phyloP scores from a whole-genome alignment of 2,797 vertebrate species.

The Hippopotamyrus pictus region DNA sequence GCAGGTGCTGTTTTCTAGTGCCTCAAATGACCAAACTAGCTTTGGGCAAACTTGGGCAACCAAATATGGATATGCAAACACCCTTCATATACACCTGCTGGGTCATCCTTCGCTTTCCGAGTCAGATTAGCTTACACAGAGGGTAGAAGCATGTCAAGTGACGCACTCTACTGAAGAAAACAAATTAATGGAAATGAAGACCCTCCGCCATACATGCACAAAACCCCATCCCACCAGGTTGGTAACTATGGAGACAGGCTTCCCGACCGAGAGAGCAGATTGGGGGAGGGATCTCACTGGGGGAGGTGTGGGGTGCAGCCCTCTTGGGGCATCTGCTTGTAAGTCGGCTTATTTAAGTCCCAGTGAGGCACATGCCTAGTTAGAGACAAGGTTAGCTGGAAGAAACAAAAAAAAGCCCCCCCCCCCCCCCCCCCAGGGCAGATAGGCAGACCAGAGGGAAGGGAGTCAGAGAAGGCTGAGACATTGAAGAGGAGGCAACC shows the following conservation, averaged over 20 bases:
- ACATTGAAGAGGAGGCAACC: not conserved
- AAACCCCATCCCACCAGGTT: conserved; percentile 3
- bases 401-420: not conserved
- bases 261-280: conserved; percentile 14
- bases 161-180: not conserved
- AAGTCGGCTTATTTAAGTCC: conserved; percentile 1
- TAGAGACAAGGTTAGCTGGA: not conserved
- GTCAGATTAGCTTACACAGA: not conserved
- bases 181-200: not conserved
- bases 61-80: not conserved
- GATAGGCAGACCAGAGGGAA: not conserved
- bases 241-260: conserved; percentile 21
- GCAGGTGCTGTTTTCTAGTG: not conserved
- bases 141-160: not conserved
- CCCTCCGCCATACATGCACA: not conserved
- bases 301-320: not conserved
- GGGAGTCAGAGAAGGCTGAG: not conserved
- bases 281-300: conserved; percentile 12
- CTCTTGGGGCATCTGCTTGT: conserved; percentile 12
- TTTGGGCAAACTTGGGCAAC: not conserved
- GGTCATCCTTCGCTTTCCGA: not conserved
- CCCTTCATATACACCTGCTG: not conserved
- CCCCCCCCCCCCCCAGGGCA: not conserved
- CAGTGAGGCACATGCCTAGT: not conserved
- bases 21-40: not conserved